Evolutionary conservation across 2,113 vertebrate species (phyloP).

Genomic region (Melanerpes aurifrons): DNA sequence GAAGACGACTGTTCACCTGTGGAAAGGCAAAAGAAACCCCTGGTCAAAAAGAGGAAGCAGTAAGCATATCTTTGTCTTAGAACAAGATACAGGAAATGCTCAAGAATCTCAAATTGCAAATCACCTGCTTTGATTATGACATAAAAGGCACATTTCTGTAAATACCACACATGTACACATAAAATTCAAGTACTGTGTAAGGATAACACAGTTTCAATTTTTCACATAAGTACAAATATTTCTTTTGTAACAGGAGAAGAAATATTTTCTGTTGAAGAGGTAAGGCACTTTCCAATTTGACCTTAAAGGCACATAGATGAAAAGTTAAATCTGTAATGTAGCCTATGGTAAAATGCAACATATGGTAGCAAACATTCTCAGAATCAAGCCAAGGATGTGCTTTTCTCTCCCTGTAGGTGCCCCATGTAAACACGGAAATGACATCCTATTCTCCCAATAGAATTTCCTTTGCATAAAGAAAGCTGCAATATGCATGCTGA

Average conservation of each 20-base stretch:
- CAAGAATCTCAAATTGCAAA: neutral
- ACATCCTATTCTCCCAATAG: neutral
- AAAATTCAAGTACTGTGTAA: neutral
- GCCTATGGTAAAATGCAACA: neutral
- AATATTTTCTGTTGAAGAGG: neutral
- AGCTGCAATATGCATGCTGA: neutral
- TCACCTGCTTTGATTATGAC: neutral
- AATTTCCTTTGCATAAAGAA: neutral
- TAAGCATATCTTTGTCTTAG: neutral
- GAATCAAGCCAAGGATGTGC: neutral
- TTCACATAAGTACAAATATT: neutral
- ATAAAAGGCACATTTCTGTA: neutral
- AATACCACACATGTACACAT: neutral
- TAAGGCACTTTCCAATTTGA: neutral
- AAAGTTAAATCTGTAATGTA: neutral
- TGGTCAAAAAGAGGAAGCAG: neutral
- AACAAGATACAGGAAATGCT: constrained; percentile 27
- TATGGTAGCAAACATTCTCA: neutral
- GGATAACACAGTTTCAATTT: neutral
- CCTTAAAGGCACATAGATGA: neutral
- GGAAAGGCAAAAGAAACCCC: neutral
- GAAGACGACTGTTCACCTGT: neutral
- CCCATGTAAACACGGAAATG: neutral
- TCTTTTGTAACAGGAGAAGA: neutral
- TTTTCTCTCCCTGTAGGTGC: neutral